These are phyloP conservation scores for Hirtodrosophila histrioides DNA, from an alignment of 2,888 invertebrate species.

Conservation along the genomic window DNA sequence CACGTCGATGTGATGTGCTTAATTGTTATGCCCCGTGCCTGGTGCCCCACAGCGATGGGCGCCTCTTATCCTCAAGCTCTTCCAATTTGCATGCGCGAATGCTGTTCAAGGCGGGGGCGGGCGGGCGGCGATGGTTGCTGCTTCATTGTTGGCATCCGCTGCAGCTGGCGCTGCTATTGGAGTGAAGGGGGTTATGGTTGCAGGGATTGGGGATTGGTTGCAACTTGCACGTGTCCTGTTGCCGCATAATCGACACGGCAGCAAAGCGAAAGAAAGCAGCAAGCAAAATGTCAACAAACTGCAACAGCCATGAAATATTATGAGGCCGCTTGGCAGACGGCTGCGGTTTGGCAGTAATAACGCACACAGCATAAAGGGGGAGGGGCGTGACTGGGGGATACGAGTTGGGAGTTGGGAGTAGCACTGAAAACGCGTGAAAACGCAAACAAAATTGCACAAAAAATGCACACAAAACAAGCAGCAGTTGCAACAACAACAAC, in stretches of 20 bases:
- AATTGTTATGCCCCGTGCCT: no score
- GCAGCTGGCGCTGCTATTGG: conserved; percentile 12
- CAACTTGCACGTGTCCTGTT: conserved; percentile 42
- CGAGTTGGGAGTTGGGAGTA: not conserved
- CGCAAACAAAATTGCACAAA: conserved; percentile 49
- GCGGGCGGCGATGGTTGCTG: not conserved
- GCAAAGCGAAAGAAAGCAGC: conserved; percentile 33
- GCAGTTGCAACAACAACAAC: conserved; percentile 18
- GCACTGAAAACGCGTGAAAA: conserved; percentile 51
- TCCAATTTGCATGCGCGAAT: no score
- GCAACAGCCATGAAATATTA: conserved; percentile 73
- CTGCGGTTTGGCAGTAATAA: conserved; percentile 64
- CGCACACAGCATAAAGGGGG: conserved; percentile 22
- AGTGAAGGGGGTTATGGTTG: conserved; percentile 1
- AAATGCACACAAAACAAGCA: conserved; percentile 48
- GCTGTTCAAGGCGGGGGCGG: no score
- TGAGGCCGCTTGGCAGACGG: conserved; percentile 57
- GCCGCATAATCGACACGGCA: conserved; percentile 58
- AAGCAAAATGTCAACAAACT: conserved; percentile 69
- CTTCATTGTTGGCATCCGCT: conserved; percentile 40
- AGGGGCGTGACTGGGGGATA: no score
- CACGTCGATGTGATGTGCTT: conserved; percentile 2
- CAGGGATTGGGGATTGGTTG: conserved; percentile 9
- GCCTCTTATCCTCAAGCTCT: no score
- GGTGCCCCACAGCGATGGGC: no score